phyloP scores from a whole-genome alignment of 2,113 vertebrate species.

The Zosterops borbonicus region DNA sequence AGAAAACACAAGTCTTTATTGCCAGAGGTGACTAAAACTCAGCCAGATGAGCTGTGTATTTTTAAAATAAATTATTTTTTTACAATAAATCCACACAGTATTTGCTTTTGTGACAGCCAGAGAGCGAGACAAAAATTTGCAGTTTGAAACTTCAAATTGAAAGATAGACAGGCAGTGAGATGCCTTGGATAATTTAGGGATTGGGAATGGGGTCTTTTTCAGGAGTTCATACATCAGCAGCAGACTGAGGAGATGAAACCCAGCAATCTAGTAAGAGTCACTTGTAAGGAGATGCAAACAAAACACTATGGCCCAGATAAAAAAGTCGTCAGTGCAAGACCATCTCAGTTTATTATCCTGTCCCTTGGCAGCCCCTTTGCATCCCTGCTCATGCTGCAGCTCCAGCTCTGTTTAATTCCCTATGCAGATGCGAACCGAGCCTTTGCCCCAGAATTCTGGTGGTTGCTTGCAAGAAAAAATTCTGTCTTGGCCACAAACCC shows the following conservation, averaged over 20 bases:
- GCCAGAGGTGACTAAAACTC: neutral
- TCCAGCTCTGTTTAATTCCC: neutral
- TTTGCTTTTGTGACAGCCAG: neutral
- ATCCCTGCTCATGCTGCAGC: rapidly evolving
- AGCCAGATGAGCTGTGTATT: neutral
- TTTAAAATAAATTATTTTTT: neutral
- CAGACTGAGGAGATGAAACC: neutral
- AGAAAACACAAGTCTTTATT: neutral
- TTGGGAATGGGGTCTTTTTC: neutral
- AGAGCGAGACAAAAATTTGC: neutral
- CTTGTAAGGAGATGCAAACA: neutral
- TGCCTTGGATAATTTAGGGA: neutral
- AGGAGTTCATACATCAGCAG: neutral
- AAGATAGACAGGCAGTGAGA: neutral
- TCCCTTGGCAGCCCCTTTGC: neutral
- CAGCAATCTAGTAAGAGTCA: neutral
- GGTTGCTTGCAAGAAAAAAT: neutral
- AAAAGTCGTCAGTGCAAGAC: neutral
- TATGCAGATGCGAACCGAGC: neutral
- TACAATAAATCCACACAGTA: neutral
- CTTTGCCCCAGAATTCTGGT: neutral
- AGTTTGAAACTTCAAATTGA: neutral
- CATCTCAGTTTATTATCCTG: neutral
- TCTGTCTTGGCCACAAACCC: rapidly evolving
- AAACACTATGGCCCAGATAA: neutral